Percentiles rank a stretch among this genome's conserved stretches.
phyloP scores from a whole-genome alignment of 2,113 vertebrate species.

The Boulengeromyrus knoepffleri region DNA sequence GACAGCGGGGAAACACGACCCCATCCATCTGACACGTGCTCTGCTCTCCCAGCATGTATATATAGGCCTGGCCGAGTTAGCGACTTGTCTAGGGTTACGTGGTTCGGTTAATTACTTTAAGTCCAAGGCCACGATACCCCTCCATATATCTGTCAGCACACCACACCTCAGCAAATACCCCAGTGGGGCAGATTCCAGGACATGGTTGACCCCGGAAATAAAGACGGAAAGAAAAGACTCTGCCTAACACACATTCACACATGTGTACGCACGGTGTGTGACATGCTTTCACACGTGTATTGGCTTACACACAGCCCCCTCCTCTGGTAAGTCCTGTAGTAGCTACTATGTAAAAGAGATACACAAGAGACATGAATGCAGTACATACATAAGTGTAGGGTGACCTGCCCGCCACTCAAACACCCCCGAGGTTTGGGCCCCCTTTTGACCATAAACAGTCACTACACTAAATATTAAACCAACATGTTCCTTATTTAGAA shows the following conservation, averaged over 20 bases:
- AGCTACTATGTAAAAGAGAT: neutral
- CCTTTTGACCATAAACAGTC: neutral
- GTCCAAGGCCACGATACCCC: neutral
- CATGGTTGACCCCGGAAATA: neutral
- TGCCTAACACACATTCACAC: neutral
- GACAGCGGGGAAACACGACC: neutral
- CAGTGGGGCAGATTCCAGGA: neutral
- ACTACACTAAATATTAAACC: neutral
- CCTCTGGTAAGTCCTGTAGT: neutral
- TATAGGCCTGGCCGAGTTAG: neutral
- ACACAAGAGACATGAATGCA: neutral
- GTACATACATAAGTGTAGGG: neutral
- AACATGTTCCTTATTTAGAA: neutral
- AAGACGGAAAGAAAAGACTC: neutral
- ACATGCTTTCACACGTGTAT: neutral
- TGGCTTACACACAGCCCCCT: neutral
- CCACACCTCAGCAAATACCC: neutral
- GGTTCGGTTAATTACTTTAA: neutral
- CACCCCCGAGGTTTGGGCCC: neutral
- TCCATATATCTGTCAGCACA: neutral
- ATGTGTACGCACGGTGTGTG: neutral
- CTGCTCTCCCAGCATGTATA: neutral
- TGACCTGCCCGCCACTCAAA: neutral
- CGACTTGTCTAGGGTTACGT: neutral
- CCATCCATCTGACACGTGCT: neutral